These are phyloP conservation scores for Emys orbicularis DNA, from an alignment of 2,797 vertebrate species.

Conservation along the genomic window DNA sequence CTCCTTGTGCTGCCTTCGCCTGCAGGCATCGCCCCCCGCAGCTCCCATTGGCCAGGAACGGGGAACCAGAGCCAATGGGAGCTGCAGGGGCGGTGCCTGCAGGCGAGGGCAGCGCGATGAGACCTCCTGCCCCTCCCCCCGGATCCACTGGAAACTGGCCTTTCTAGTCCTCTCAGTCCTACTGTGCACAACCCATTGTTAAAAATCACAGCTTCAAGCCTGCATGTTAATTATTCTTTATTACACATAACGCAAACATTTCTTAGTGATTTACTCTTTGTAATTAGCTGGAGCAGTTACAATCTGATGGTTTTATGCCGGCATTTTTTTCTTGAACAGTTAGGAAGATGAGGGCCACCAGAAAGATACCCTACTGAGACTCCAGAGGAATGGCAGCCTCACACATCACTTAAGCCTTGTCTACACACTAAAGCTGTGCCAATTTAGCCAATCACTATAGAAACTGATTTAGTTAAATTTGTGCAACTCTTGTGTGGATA, in stretches of 20 bases:
- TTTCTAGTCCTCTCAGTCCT: neutral
- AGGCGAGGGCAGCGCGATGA: no score
- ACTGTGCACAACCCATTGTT: neutral
- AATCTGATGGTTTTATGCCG: neutral
- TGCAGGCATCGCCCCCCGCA: no score
- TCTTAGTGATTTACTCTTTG: neutral
- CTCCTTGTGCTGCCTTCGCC: no score
- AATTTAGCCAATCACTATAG: neutral
- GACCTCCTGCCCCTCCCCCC: no score
- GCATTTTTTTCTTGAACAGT: neutral
- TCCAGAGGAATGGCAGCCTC: neutral
- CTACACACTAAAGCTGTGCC: neutral
- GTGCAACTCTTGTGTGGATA: neutral
- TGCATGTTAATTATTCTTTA: neutral
- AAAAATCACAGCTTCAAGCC: neutral
- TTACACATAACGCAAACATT: conserved; percentile 10
- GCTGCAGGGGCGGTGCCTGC: no score
- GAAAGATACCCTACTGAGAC: neutral
- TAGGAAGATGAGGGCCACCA: neutral
- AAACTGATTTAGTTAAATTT: neutral
- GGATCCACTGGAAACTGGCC: neutral
- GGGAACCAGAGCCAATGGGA: no score
- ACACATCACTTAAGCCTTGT: neutral
- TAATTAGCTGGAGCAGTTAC: neutral
- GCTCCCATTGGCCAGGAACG: no score